Base-by-base conservation (phyloP, 2,113 vertebrate species). In the Chaetops frenatus region DNA sequence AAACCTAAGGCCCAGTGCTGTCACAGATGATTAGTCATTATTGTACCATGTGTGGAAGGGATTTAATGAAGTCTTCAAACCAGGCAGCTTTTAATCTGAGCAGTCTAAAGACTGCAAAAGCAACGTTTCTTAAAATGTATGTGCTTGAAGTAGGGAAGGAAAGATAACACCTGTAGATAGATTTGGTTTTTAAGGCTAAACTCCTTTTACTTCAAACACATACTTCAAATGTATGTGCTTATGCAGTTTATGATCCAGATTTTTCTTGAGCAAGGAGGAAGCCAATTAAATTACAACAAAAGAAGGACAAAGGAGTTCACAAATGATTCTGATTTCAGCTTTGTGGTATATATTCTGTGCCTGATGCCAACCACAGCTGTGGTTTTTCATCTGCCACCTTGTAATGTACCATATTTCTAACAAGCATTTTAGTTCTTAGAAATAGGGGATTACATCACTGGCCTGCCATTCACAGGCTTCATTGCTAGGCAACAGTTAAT, bases 401-500 rank as follows among this genome's bases (percentile, higher is more conserved):
- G 47, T 85, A 72, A 44, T 62, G 53, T 50, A 58, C 54, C 53
- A 16, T 72, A 35, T 88, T 90, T 93, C 69, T 84, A 72, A 66
- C 20, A 62, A 69, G 74, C 71, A 44, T 62, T 88, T 88, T 57
- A 28, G 31, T 65, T 85, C 76, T 86, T 96, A 73, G 86, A 74
- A 82, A 60, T 28, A 14, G 44, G 72, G 57, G 64, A 54, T 82
- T 47, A 81, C 88, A 57, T 88, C 90, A 66, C 72, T 72, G 66
- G 31, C 56, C 86, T 94, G 61, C 69, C 54, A 88, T 93, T 94
- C 78, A 51, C 53, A 78, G 1, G 9, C 62, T 88, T 71, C 66
- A 57, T 92, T 94, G 90, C 90, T 91, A 95, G 57, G 94, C 94
- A 95, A 81, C 90, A 83, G 69, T 92, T 84, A 92, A 86, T 90